phyloP scores from a whole-genome alignment of 2,113 vertebrate species.

The Chionis minor region DNA sequence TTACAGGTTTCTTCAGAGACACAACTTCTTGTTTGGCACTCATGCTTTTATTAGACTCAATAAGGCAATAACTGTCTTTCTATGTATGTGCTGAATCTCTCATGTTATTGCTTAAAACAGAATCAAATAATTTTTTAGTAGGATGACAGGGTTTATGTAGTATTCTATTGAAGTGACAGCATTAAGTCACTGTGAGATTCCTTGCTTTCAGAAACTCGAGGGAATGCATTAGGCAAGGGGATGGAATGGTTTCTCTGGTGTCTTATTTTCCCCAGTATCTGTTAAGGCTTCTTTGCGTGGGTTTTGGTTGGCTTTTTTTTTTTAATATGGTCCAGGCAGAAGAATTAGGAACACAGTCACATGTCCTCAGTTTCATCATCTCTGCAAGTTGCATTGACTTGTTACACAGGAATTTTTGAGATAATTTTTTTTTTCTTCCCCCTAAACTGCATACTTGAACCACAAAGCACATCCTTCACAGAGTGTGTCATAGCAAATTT shows the following conservation, averaged over 20 bases:
- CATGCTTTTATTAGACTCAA: neutral
- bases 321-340: neutral
- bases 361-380: neutral
- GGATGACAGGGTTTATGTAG: neutral
- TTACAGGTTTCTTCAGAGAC: neutral
- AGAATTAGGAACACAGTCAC: neutral
- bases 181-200: neutral
- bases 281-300: neutral
- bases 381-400: neutral
- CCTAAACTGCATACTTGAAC: neutral
- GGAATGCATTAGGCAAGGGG: neutral
- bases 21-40: neutral
- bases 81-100: neutral
- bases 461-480: neutral
- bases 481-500: neutral
- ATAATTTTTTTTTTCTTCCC: neutral
- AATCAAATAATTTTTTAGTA: neutral
- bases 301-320: neutral
- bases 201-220: neutral
- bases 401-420: slow-evolving; percentile 27
- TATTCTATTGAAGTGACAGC: neutral
- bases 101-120: neutral
- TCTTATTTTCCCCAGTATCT: neutral
- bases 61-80: neutral
- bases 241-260: neutral